Evolutionary conservation across 1,140 invertebrate species (phyloP), one percentile per base, ranked within the genome.

Genomic region (Drosophila repleta): DNA sequence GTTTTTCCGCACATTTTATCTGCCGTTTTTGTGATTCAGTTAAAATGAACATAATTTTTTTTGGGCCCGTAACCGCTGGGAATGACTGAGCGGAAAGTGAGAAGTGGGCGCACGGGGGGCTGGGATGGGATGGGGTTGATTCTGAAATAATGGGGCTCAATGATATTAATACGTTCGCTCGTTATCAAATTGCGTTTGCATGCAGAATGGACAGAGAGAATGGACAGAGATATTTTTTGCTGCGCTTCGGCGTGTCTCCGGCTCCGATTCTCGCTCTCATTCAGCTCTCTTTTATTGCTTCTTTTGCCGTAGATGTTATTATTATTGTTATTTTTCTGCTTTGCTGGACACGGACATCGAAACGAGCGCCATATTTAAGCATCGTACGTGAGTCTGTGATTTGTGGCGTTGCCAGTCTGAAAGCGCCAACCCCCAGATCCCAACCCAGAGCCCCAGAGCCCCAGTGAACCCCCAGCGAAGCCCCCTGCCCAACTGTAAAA

Each of bases 141-240:
- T 71, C 55, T 75, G 78, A 83, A 79, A 76, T 88, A 88, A 88
- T 88, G 83, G 83, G 61, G 79, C 75, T 76, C 83, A 85, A 89
- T 90, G 77, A 88, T 90, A 90, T 90, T 90, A 90, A 90, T 90
- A 90, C 79, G 87, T 90, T 90, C 87, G 88, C 87, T 90, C 87
- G 87, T 90, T 90, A 90, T 90, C 87, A 90, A 90, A 90, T 90
- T 82, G 87, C 79, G 77, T 87, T 90, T 79, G 74, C 81, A 87
- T 90, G 74, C 79, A 80, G 76, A 90, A 90, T 90, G 88, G 82
- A 90, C 80, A 74, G 61, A 76, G 57, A 18, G 58, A 20, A 56
- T 46, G 53, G 46, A 74, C 20, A n/a, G 43, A 39, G 35, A 24
- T 15, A 29, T 24, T 32, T 70, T 46, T 32, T 17, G 39, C 24